Percentiles rank a stretch among this genome's conserved stretches.
These are phyloP conservation scores for Austrofundulus limnaeus DNA, from an alignment of 2,113 vertebrate genomes.

Conservation along the genomic window DNA sequence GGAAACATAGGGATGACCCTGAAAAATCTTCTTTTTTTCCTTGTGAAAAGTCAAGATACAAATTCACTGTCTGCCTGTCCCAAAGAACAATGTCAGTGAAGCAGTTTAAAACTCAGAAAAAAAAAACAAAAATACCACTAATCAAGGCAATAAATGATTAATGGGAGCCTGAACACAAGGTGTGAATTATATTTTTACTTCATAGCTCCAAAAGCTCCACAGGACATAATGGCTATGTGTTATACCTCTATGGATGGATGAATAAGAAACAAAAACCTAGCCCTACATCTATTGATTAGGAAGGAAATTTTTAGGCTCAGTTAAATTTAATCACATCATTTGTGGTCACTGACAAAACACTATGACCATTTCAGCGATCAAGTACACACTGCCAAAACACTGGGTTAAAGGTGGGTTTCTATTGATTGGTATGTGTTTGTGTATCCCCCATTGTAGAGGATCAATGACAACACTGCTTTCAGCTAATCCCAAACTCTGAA, in stretches of 20 bases:
- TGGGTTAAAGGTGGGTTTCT: slow-evolving; percentile 4
- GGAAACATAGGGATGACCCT: no score
- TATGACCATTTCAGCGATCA: not conserved
- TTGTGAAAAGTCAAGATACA: slow-evolving; percentile 7
- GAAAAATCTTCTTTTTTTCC: not conserved
- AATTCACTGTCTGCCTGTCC: slow-evolving; percentile 1
- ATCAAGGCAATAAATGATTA: slow-evolving; percentile 47
- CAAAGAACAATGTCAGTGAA: slow-evolving; percentile 3
- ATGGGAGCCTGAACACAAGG: slow-evolving; percentile 32
- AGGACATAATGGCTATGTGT: slow-evolving; percentile 40
- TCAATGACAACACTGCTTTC: slow-evolving; percentile 27
- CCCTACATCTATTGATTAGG: no score
- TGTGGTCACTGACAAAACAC: not conserved
- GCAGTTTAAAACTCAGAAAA: slow-evolving; percentile 9
- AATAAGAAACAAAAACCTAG: no score
- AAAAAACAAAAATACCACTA: slow-evolving; percentile 22
- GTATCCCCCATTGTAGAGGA: not conserved
- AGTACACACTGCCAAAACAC: not conserved
- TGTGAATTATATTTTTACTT: slow-evolving; percentile 12
- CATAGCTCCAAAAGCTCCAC: slow-evolving; percentile 23
- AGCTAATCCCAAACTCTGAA: slow-evolving; percentile 33
- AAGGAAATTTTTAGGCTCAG: not conserved
- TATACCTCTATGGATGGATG: no score
- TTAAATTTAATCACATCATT: slow-evolving; percentile 11
- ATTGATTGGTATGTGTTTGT: slow-evolving; percentile 21